Base-by-base conservation (phyloP, 2,797 vertebrate genomes). In the Silurus aristotelis region DNA sequence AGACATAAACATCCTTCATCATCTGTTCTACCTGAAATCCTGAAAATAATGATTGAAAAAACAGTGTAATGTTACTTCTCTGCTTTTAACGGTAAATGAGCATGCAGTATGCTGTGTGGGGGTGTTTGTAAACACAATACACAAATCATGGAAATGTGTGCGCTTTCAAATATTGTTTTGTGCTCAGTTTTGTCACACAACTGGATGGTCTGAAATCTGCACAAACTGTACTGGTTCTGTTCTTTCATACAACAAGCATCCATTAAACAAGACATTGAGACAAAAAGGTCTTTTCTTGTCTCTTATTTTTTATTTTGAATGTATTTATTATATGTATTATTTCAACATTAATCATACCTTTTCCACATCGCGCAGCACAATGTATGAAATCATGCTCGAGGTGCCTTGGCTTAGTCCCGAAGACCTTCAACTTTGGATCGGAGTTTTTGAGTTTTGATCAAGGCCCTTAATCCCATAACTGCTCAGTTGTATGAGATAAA, bases 201-300 rank as follows among this genome's bases (percentile, higher is more conserved):
- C 48, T 52, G 48, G 48, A 52, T 46, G 46, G 31, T 55, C 71
- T 58, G 58, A 64, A 46, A n/a, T 46, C 17, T 48, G 77, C 77
- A 58, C 71, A 55, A 55, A 56, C 17, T 75, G 22, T 56, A 75
- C 14, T 17, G 22, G 73, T 63, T 8, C 22, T 80, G 9, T 66
- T 80, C 78, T 48, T 79, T 46, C 77, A 78, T 43, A 14, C n/a
- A 63, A 9, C 48, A 75, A 75, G 52, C 77, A 63, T 20, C 56
- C 77, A 79, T 79, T 79, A 79, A 79, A 79, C 77, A 63, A 20
- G 20, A 64, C 13, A 10, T 3, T 1, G 15, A 80, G 25, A 25
- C 7, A 61, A 66, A 25, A 25, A 48, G 60, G 14, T 6, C 6
- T 43, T 52, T 25, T 48, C 15, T 64, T 20, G 22, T 31, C 1